Conservation (phyloP, 2,113 vertebrate genomes). For the Empidonax traillii region DNA sequence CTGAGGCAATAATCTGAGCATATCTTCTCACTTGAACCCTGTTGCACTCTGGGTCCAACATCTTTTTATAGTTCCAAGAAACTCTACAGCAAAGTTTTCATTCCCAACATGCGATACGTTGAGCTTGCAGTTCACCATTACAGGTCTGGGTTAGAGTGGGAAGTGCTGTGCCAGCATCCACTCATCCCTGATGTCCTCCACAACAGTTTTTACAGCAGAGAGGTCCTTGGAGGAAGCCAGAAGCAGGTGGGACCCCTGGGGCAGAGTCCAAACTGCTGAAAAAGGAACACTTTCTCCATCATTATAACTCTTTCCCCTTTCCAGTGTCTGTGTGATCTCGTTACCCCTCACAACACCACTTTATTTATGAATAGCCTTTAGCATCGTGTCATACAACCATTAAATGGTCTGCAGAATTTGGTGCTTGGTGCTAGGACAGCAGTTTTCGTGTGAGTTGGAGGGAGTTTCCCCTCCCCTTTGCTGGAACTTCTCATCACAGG, state of each 20-base stretch:
- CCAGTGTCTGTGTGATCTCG: neutral
- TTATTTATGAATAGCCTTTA: neutral
- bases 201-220: neutral
- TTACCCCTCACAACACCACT: neutral
- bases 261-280: neutral
- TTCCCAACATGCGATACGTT: rapidly evolving
- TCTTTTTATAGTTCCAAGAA: neutral
- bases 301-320: neutral
- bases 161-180: neutral
- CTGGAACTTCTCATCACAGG: neutral
- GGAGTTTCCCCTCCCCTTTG: neutral
- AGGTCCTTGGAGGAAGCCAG: neutral
- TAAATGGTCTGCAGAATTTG: neutral
- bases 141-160: neutral
- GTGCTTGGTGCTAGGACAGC: neutral
- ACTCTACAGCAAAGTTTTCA: neutral
- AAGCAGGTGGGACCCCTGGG: neutral
- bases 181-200: neutral
- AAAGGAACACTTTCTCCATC: neutral
- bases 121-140: neutral
- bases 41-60: neutral
- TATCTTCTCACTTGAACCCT: neutral
- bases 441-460: neutral
- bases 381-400: rapidly evolving
- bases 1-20: neutral